Percentiles rank a stretch among this genome's conserved stretches.
Evolutionary conservation across 2,113 vertebrate species (phyloP).

Genomic region (Alligator sinensis): DNA sequence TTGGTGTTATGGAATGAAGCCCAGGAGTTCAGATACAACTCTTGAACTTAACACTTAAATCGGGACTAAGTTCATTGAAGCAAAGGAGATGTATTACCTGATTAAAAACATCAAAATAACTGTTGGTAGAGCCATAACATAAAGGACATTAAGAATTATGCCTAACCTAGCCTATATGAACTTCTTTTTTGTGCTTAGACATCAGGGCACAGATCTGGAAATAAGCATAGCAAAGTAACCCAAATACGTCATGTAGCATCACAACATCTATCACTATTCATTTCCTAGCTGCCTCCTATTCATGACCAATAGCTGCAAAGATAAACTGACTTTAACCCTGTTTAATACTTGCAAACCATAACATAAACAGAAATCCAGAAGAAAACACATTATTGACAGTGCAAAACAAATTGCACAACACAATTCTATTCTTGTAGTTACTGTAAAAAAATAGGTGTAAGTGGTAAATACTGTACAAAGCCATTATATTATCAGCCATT

Average conservation of each 20-base stretch:
- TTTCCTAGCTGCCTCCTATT: neutral
- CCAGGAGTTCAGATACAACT: no score
- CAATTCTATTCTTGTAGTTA: neutral
- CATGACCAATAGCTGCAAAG: neutral
- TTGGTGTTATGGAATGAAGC: no score
- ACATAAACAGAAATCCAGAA: neutral
- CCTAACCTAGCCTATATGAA: no score
- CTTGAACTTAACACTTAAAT: neutral
- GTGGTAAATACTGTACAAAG: neutral
- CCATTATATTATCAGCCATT: neutral
- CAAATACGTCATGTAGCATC: neutral
- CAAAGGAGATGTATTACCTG: neutral
- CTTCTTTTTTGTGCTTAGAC: neutral
- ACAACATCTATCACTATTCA: accelerated
- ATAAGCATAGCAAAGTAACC: neutral
- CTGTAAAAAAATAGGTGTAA: neutral
- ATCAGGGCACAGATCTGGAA: neutral
- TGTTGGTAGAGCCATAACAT: neutral
- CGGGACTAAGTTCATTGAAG: neutral
- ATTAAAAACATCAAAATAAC: neutral
- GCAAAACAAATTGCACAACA: neutral
- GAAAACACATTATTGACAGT: neutral
- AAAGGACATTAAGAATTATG: neutral
- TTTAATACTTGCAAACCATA: neutral
- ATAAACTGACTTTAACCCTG: neutral